Evolutionary conservation across 2,113 vertebrate genomes (phyloP), one percentile per base, ranked within the genome.

Genomic region (Seriola dumerili): DNA sequence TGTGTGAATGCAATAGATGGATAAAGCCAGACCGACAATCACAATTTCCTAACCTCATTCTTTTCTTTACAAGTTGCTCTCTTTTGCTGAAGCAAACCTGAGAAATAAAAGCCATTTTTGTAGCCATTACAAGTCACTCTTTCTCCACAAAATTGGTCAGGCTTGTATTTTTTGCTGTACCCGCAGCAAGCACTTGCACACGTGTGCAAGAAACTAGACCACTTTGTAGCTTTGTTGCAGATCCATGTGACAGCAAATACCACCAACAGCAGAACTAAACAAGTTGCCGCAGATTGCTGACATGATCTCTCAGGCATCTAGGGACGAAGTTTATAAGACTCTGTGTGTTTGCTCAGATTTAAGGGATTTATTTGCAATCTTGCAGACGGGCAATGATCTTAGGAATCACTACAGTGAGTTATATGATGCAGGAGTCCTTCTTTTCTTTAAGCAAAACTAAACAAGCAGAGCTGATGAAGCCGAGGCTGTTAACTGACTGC

Each of bases 241-340:
- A 83, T 55, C 58, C 66, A 50, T 23, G 65, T 80, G 61, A 76
- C 75, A 74, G 78, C 84, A 91, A 77, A 84, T 80, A 70, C 72
- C 61, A 46, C 61, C 29, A 66, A 44, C 40, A 68, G 54, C 13
- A 4, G 61, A 59, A 78, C 50, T 62, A 29, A 82, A 63, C 12
- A 68, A 80, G 42, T 76, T 2, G 2, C 32, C 23, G 54, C 72
- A 38, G 52, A 62, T 25, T 81, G 61, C 81, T 64, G 34, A 84
- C 59, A 75, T 38, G 5, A 78, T 46, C 34, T 36, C 48, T 8
- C 0, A 46, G 38, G 36, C 67, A 57, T 32, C 50, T 23, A 11
- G n/a, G 55, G 48, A 69, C 11, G 8, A n/a, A 50, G 48, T 57
- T 52, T 48, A 23, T 16, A 21, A 38, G 19, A 25, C 17, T 38